Conservation (phyloP, 2,888 invertebrate genomes). For the Altica lythri region DNA sequence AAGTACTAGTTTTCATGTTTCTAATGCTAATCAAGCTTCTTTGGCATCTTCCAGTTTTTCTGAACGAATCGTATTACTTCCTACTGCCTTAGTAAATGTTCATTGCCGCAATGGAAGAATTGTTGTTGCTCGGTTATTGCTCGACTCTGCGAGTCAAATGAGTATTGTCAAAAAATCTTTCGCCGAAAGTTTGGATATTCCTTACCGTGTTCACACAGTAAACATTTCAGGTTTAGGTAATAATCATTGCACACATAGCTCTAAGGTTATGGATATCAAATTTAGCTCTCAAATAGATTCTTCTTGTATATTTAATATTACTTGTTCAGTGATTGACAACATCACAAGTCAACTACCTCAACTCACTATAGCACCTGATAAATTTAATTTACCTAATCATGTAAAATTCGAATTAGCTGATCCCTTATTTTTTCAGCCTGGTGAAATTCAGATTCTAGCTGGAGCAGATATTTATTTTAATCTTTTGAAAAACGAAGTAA, state of each 20-base stretch:
- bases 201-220: not conserved
- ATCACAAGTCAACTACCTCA: not conserved
- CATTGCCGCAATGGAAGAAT: not conserved
- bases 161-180: conserved; percentile 2
- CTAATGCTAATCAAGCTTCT: not conserved
- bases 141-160: not conserved
- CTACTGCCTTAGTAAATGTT: conserved; percentile 1
- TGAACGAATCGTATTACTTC: conserved; percentile 2
- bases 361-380: not conserved
- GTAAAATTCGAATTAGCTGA: not conserved
- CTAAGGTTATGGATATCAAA: not conserved
- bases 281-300: not conserved
- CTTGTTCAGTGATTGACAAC: conserved; percentile 2
- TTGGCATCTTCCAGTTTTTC: not conserved
- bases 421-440: conserved; percentile 1
- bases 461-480: not conserved
- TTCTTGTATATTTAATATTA: not conserved
- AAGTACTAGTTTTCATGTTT: not conserved
- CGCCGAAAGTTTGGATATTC: not conserved
- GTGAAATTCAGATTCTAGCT: not conserved
- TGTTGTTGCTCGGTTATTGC: not conserved
- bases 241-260: not conserved
- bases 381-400: not conserved
- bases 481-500: not conserved
- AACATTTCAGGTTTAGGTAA: conserved; percentile 5